phyloP scores from a whole-genome alignment of 2,797 vertebrate species.

The Enteromius mattozi region DNA sequence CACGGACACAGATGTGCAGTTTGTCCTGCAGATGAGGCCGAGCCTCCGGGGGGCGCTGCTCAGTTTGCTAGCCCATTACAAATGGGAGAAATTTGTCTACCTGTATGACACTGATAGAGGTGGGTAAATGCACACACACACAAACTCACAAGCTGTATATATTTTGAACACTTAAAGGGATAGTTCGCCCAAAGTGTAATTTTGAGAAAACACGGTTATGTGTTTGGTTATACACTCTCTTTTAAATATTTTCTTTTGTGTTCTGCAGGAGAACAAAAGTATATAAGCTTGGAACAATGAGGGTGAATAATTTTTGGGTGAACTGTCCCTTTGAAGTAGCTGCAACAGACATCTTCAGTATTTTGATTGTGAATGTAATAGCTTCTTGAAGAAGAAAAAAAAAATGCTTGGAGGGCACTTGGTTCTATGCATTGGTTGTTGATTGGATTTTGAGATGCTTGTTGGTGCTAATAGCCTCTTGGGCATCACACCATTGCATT shows the following conservation, averaged over 20 bases:
- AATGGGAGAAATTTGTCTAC: conserved; percentile 98
- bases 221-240: not conserved
- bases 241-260: no score
- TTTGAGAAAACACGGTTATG: not conserved
- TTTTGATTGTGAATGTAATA: not conserved
- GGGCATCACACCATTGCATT: no score
- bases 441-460: not conserved
- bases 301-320: not conserved
- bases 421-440: not conserved
- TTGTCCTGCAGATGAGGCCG: conserved; percentile 97
- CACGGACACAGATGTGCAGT: conserved; percentile 93
- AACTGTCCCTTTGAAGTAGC: not conserved
- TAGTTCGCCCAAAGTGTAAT: not conserved
- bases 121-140: conserved; percentile 71
- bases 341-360: not conserved
- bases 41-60: conserved; percentile 88
- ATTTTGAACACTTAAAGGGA: not conserved
- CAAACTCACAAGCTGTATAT: conserved; percentile 5
- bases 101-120: conserved; percentile 98
- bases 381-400: not conserved
- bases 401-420: not conserved
- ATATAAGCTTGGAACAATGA: not conserved
- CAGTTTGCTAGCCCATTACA: conserved; percentile 91
- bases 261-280: no score
- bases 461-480: no score